Conservation (phyloP, 2,888 invertebrate genomes). For the Athripsodes cinereus region DNA sequence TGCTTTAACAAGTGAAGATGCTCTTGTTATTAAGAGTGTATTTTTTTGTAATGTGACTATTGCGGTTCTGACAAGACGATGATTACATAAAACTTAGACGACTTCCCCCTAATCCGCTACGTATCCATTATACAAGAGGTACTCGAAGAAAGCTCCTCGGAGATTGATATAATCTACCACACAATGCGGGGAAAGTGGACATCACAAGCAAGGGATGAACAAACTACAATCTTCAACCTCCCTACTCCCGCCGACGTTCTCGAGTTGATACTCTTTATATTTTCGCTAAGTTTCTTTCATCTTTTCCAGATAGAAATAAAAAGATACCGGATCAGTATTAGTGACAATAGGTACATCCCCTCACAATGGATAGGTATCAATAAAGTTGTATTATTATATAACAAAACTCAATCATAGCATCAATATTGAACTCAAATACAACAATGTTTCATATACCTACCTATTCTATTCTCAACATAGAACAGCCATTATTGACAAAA, state of each 20-base stretch:
- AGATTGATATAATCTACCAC: background rate
- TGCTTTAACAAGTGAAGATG: no score
- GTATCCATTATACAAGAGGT: slow-evolving; percentile 4
- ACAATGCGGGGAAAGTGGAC: slow-evolving; percentile 1
- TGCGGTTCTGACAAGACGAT: background rate
- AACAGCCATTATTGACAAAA: background rate
- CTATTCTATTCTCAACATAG: background rate
- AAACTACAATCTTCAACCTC: background rate
- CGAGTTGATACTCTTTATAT: background rate
- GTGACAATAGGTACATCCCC: background rate
- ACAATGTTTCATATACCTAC: background rate
- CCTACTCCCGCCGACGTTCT: background rate
- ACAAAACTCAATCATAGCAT: background rate
- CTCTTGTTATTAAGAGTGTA: no score
- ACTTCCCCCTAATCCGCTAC: background rate
- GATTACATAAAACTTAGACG: background rate
- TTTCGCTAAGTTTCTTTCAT: background rate
- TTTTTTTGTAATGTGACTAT: background rate
- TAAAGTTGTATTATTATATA: background rate
- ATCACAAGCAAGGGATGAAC: background rate
- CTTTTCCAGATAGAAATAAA: background rate
- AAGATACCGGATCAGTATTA: background rate
- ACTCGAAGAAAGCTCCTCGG: background rate
- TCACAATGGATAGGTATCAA: background rate
- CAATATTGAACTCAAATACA: no score